Conservation (phyloP, 2,113 vertebrate species). For the Pangasianodon hypophthalmus region DNA sequence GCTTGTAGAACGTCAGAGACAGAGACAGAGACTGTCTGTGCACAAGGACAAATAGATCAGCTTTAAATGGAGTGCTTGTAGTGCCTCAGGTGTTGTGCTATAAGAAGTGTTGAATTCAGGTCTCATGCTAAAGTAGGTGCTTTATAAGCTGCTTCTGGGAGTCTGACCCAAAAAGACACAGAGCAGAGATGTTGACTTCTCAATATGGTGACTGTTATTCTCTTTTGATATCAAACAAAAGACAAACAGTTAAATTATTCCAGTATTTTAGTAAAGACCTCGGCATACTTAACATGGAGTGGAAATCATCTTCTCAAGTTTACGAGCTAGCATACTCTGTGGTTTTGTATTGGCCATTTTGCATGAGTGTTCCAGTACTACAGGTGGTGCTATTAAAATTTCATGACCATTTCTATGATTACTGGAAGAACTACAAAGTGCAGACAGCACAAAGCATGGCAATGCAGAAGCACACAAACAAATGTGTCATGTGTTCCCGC, state of each 20-base stretch:
- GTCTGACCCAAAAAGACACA: conserved; percentile 27
- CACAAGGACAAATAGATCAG: conserved; percentile 34
- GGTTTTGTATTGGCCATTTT: not conserved
- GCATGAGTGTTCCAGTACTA: not conserved
- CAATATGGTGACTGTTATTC: not conserved
- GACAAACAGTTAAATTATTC: not conserved
- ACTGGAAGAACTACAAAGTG: not conserved
- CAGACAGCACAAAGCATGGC: not conserved
- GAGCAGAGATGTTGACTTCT: not conserved
- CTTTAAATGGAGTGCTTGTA: conserved; percentile 23
- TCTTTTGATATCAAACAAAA: not conserved
- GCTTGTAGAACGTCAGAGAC: conserved; percentile 20
- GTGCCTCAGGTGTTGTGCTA: conserved; percentile 33
- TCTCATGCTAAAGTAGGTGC: conserved; percentile 15
- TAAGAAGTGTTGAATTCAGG: conserved; percentile 28
- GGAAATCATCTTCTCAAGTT: not conserved
- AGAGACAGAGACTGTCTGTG: conserved; percentile 27
- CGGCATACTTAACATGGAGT: not conserved
- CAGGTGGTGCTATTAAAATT: not conserved
- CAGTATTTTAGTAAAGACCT: not conserved
- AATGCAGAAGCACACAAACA: not conserved
- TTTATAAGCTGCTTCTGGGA: not conserved
- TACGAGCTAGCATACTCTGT: not conserved
- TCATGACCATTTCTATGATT: not conserved
- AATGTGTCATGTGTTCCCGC: not conserved